Base-by-base conservation (phyloP, 2,888 invertebrate genomes). In the Dolichopus griseipennis region DNA sequence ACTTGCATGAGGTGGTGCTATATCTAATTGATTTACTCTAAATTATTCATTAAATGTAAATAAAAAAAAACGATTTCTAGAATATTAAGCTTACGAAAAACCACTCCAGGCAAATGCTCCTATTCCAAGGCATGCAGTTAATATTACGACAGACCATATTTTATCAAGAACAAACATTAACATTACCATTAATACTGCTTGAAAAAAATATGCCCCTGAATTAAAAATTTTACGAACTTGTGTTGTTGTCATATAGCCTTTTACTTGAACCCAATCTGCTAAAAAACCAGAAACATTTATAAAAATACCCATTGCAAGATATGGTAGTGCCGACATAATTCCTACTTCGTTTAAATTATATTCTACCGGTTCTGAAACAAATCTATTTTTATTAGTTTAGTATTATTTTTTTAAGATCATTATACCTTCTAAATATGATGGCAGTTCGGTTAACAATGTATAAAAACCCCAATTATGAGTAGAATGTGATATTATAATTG, bases 101-200 rank as follows among this genome's bases (percentile, higher is more conserved):
- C 95, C 95, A 8, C 93, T 90, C 94, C 95, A 95, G 0, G 95
- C 93, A 78, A 95, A 93, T 0, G 95, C 93, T 1, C 96, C 95
- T 1, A 95, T 83, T 0, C 95, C 95, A 0, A 95, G 93, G 0
- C 95, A 93, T 65, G 94, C 84, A 0, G 93, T 92, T 43, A 96
- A 86, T 78, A 88, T 94, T n/a, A 88, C 83, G n/a, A 94, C 85
- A 63, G 91, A 89, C 61, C 87, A 86, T 0, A 84, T 83, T 20
- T 90, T 86, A 1, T 88, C 84, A 41, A 87, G 78, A 4, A 91
- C 83, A 76, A 90, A 92, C 1, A 92, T 92, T 0, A 94, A 91
- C 0, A 87, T 83, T 70, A 93, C 83, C 91, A 95, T 93, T 79
- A 95, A 95, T 61, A 93, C 82, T 0, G 94, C 91, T 85, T 96